A percentile compares a stretch with the other conserved stretches of the same genome.
phyloP scores from a whole-genome alignment of 1,140 invertebrate genomes.

The Penaeus japonicus region DNA sequence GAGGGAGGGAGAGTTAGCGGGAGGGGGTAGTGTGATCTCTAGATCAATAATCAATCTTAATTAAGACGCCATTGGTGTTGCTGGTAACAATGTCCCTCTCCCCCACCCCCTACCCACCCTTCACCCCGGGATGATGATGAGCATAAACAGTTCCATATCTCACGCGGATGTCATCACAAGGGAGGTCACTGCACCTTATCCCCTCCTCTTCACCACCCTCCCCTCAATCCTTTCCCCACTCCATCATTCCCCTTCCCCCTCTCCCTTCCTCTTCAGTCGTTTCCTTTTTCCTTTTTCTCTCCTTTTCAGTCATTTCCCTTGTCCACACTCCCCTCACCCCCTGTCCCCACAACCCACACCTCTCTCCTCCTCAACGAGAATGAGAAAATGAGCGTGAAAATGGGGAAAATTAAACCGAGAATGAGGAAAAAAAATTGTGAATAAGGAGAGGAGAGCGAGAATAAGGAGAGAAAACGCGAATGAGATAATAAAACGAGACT shows the following conservation, averaged over 20 bases:
- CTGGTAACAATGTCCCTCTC: too few species aligned
- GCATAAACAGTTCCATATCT: too few species aligned
- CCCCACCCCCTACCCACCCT: too few species aligned
- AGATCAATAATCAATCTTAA: not conserved
- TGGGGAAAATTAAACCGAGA: too few species aligned
- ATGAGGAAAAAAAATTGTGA: too few species aligned
- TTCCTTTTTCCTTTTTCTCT: not conserved
- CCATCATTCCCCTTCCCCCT: not conserved
- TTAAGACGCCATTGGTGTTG: too few species aligned
- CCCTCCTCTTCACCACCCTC: not conserved
- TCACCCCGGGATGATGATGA: too few species aligned
- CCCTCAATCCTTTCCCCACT: not conserved
- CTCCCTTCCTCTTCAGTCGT: not conserved
- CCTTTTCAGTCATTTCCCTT: not conserved
- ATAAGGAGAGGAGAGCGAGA: too few species aligned
- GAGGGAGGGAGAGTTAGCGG: not conserved
- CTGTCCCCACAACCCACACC: not conserved
- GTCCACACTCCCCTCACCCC: not conserved
- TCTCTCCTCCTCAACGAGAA: not conserved
- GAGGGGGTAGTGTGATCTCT: not conserved
- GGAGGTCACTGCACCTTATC: not conserved
- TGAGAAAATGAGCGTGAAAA: too few species aligned
- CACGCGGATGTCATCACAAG: not conserved
- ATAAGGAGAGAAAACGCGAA: too few species aligned
- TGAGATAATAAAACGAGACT: too few species aligned